A percentile compares a stretch with the other conserved stretches of the same genome.
These are phyloP conservation scores for Hypercompe scribonia DNA, from an alignment of 2,888 invertebrate species.

Conservation along the genomic window DNA sequence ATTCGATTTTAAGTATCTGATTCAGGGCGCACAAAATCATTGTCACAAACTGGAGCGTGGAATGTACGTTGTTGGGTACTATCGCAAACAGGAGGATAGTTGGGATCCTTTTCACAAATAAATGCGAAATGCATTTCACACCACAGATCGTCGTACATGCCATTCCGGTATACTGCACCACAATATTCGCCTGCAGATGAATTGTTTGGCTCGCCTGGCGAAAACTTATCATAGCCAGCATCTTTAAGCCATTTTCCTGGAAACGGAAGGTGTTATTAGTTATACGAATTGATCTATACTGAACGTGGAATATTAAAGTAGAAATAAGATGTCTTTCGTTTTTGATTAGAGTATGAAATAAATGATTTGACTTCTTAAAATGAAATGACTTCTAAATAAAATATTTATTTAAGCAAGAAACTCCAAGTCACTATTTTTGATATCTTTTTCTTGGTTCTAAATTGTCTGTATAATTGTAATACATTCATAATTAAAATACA, in stretches of 20 bases:
- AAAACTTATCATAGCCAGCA: conserved; percentile 61
- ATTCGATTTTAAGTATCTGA: neutral
- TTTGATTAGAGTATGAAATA: neutral
- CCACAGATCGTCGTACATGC: neutral
- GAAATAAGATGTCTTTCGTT: neutral
- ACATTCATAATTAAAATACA: too few relatives aligned
- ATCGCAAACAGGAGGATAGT: conserved; percentile 21
- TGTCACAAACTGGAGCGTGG: neutral
- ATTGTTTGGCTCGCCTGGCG: conserved; percentile 57
- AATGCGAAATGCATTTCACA: conserved; percentile 1
- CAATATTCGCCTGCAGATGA: conserved; percentile 11
- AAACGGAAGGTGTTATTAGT: neutral
- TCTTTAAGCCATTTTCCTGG: conserved; percentile 55
- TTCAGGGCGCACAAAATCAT: neutral
- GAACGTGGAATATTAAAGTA: neutral
- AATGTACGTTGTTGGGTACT: neutral
- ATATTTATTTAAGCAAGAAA: too few relatives aligned
- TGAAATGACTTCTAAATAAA: too few relatives aligned
- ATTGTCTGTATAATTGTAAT: too few relatives aligned
- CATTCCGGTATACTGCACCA: conserved; percentile 9
- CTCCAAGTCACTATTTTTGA: too few relatives aligned
- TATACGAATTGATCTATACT: neutral
- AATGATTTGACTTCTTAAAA: neutral
- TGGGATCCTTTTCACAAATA: conserved; percentile 24
- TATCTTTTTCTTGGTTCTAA: too few relatives aligned